Evolutionary conservation across 1,140 invertebrate genomes (phyloP).

Genomic region (Amphibalanus amphitrite): DNA sequence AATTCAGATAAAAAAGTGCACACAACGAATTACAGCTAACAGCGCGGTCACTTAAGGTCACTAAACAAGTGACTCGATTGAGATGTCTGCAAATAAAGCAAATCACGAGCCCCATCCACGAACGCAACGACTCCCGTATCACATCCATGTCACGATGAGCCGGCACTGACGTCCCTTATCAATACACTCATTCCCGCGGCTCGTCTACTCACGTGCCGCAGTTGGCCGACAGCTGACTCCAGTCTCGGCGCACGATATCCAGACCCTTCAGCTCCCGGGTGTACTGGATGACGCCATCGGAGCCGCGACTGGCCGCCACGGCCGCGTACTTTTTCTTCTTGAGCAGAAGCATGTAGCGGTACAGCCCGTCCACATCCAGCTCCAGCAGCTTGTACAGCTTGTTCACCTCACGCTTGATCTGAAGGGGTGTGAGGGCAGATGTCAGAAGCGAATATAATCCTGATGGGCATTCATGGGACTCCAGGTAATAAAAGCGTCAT

Average conservation of each 20-base stretch:
- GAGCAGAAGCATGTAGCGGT: slow-evolving; percentile 76
- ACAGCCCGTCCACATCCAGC: slow-evolving; percentile 94
- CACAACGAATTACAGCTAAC: too few relatives aligned
- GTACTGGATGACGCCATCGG: slow-evolving; percentile 34
- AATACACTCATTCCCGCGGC: too few relatives aligned
- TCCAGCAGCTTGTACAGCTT: slow-evolving; percentile 84
- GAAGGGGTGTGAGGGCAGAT: slow-evolving; percentile 26
- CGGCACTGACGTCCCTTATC: slow-evolving; percentile 2
- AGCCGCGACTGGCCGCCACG: slow-evolving; percentile 32
- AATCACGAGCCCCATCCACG: too few relatives aligned
- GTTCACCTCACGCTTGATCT: slow-evolving; percentile 90
- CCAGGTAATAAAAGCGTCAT: too few relatives aligned
- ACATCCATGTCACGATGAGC: slow-evolving; percentile 2
- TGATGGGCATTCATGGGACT: too few relatives aligned
- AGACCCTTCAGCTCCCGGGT: slow-evolving; percentile 79
- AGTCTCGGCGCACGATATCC: slow-evolving; percentile 95
- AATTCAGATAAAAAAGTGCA: too few relatives aligned
- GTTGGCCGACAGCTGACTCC: slow-evolving; percentile 88
- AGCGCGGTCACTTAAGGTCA: too few relatives aligned
- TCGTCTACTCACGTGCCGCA: slow-evolving; percentile 55
- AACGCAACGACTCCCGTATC: not conserved
- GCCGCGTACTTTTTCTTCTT: slow-evolving; percentile 99
- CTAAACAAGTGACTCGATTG: too few relatives aligned
- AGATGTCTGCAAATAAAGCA: too few relatives aligned
- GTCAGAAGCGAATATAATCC: not conserved